phyloP scores from a whole-genome alignment of 2,888 invertebrate genomes.

The Teleiodes luculella region DNA sequence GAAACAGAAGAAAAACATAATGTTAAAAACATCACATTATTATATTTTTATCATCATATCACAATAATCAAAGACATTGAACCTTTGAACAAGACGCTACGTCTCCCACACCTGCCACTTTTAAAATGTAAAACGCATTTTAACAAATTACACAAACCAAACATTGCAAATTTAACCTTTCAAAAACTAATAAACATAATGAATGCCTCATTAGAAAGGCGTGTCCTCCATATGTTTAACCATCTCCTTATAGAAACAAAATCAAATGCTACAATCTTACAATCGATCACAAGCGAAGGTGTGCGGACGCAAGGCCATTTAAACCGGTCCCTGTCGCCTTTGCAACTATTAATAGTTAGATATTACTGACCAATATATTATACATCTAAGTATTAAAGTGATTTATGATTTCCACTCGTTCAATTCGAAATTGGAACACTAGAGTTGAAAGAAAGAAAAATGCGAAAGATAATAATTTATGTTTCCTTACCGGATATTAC shows the following conservation, averaged over 20 bases:
- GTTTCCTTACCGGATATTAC: too few species aligned
- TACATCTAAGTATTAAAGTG: background rate
- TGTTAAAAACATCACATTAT: too few species aligned
- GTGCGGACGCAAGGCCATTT: constrained; percentile 1
- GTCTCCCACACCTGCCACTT: too few species aligned
- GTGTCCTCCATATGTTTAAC: background rate
- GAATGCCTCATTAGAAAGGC: constrained; percentile 5
- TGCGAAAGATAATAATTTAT: too few species aligned
- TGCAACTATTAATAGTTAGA: background rate
- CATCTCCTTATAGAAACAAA: constrained; percentile 3
- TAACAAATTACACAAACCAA: too few species aligned
- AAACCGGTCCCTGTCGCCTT: constrained; percentile 13
- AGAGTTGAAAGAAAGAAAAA: too few species aligned
- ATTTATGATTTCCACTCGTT: background rate
- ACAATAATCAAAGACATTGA: too few species aligned
- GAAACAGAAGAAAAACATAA: background rate
- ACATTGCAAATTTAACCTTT: too few species aligned
- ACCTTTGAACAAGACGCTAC: too few species aligned
- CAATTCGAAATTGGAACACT: too few species aligned
- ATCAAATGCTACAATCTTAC: constrained; percentile 8
- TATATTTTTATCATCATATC: too few species aligned
- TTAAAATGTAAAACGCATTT: too few species aligned
- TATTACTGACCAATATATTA: background rate
- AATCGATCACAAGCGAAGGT: constrained; percentile 8
- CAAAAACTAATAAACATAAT: background rate